Evolutionary conservation across 1,140 invertebrate genomes (phyloP).

Genomic region (Drosophila ironensis): DNA sequence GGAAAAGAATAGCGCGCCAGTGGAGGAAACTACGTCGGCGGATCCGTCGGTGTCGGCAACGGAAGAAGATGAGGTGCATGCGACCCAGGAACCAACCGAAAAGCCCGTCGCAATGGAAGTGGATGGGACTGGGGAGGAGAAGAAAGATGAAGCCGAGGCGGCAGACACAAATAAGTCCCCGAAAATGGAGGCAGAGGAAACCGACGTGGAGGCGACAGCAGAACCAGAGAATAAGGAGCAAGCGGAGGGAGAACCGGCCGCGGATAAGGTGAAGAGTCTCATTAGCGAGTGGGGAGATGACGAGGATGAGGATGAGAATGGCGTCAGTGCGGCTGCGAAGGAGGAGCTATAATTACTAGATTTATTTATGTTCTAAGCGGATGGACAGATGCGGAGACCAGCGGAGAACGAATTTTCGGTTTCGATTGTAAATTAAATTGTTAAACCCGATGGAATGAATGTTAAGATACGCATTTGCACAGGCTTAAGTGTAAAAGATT

Average conservation of each 20-base stretch:
- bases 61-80: slow-evolving; percentile 3
- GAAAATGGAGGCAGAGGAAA: slow-evolving; percentile 11
- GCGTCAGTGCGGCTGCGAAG: slow-evolving; percentile 64
- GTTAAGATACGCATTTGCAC: slow-evolving; percentile 19
- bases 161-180: neutral
- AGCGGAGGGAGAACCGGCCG: slow-evolving; percentile 1
- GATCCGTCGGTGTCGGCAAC: neutral
- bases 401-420: slow-evolving; percentile 48
- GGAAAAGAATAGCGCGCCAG: neutral
- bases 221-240: neutral
- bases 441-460: slow-evolving; percentile 30
- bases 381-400: slow-evolving; percentile 24
- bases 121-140: slow-evolving; percentile 3
- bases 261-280: slow-evolving; percentile 69
- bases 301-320: slow-evolving; percentile 74
- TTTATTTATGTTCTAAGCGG: slow-evolving; percentile 79
- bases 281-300: slow-evolving; percentile 79
- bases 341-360: slow-evolving; percentile 75
- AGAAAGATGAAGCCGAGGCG: slow-evolving; percentile 6
- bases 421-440: slow-evolving; percentile 71
- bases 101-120: slow-evolving; percentile 7
- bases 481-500: slow-evolving; percentile 30
- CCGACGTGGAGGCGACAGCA: neutral
- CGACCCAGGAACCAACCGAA: slow-evolving; percentile 11
- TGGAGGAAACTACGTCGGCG: neutral